Evolutionary conservation across 1,140 invertebrate species (phyloP), one percentile per base, ranked within the genome.

Genomic region (Drosophila pseudoobscura): DNA sequence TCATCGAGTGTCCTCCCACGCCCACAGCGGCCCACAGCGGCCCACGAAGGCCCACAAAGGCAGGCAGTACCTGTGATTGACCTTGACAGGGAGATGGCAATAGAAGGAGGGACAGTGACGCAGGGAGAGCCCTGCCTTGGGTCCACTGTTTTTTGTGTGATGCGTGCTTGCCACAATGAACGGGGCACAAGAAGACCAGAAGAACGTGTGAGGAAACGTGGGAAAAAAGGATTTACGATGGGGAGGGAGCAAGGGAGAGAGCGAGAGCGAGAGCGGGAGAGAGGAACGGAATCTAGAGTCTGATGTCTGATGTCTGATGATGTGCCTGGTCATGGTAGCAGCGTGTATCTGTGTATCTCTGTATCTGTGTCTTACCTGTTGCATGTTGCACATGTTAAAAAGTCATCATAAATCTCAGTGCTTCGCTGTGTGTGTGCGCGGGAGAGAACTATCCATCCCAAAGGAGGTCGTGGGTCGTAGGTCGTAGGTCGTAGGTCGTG

Each of bases 191-290:
- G 17, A 17, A 17, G 17, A 17, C 17, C 17, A 17, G 17, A 17
- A 17, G 54, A 17, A 57, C 45, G 62, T 55, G 51, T 73, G 76
- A 75, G 75, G 46, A 60, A 89, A 89, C 87, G 87, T 89, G 87
- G 87, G 87, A 89, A 89, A 89, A 89, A 89, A 89, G 85, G 85
- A 89, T 89, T 89, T 89, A 85, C 75, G 75, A 78, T 51, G 63
- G 44, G 58, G 53, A 59, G 49, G 22, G 53, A 59, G 53, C 22
- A 15, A 15, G 15, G 15, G 15, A 15, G 47, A 26, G 24, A 26
- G 4, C 3, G 3, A 24, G 24, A 24, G 24, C 0, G 3, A 26
- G 24, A 26, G 4, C 3, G 5, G 5, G 24, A 26, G 24, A 4
- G 24, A 26, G 53, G 53, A 39, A 53, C 15, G 35, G 51, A 55